phyloP scores from a whole-genome alignment of 1,140 invertebrate genomes.

The Penaeus indicus region DNA sequence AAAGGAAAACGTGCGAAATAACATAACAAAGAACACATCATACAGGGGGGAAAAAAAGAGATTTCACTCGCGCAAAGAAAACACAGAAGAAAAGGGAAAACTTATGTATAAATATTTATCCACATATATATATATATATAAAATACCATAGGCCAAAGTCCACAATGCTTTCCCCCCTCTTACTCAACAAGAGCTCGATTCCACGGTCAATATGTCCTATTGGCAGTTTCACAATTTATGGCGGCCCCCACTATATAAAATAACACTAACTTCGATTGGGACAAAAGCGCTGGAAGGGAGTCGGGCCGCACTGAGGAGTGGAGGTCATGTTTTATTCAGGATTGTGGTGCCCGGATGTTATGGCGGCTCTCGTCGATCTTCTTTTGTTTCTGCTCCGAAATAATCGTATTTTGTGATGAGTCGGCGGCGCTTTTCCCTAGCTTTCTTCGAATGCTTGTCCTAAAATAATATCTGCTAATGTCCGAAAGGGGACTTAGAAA shows the following conservation, averaged over 20 bases:
- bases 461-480: too few species aligned
- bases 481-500: too few species aligned
- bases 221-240: constrained; percentile 50
- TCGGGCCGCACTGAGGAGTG: constrained; percentile 5
- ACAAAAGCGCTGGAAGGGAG: constrained; percentile 40
- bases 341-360: neutral
- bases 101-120: too few species aligned
- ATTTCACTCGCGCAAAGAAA: too few species aligned
- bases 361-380: neutral
- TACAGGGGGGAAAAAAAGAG: too few species aligned
- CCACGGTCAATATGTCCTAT: constrained; percentile 49
- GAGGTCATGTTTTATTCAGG: constrained; percentile 47
- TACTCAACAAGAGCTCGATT: neutral
- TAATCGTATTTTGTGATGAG: too few species aligned
- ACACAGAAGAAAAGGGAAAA: too few species aligned
- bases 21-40: too few species aligned
- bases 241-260: constrained; percentile 42
- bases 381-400: constrained; percentile 24
- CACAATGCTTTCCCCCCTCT: neutral
- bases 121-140: neutral
- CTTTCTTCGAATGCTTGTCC: neutral
- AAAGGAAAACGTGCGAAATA: too few species aligned
- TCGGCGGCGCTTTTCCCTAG: neutral
- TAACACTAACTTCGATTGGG: constrained; percentile 51
- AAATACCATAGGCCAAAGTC: neutral